Conservation (phyloP, 2,888 invertebrate species). For the Acrobeloides nanus region DNA sequence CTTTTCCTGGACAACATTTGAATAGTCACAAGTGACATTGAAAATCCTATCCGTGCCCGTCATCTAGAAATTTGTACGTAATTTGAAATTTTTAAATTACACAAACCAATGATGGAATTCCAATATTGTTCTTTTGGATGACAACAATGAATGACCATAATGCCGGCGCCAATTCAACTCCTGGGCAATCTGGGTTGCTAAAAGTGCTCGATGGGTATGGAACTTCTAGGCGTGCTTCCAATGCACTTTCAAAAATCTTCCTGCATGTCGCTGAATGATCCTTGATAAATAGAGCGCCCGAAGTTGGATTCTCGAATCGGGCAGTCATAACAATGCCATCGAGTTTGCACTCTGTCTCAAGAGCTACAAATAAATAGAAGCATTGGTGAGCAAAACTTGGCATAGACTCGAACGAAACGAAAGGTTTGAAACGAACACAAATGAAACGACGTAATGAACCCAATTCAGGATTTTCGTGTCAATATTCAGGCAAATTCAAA, state of each 20-base stretch:
- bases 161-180: slow-evolving; percentile 36
- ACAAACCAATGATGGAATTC: slow-evolving; percentile 41
- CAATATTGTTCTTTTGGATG: slow-evolving; percentile 43
- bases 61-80: no score
- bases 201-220: slow-evolving; percentile 41
- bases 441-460: no score
- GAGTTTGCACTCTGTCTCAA: slow-evolving; percentile 47
- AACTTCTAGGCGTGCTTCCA: slow-evolving; percentile 35
- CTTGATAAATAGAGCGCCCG: slow-evolving; percentile 48
- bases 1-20: slow-evolving; percentile 12
- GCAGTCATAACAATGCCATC: slow-evolving; percentile 42
- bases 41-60: slow-evolving; percentile 49
- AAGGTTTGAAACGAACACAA: not conserved
- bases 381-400: not conserved
- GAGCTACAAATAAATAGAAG: slow-evolving; percentile 18
- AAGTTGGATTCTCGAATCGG: slow-evolving; percentile 31
- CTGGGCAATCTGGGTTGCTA: slow-evolving; percentile 40
- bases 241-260: slow-evolving; percentile 24
- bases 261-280: slow-evolving; percentile 27
- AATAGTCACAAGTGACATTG: slow-evolving; percentile 51
- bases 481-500: no score
- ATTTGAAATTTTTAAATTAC: no score
- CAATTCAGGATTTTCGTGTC: no score
- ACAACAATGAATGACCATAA: slow-evolving; percentile 49
- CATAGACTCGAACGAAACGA: not conserved